Conservation (phyloP, 2,888 invertebrate species). For the Allygus modestus region DNA sequence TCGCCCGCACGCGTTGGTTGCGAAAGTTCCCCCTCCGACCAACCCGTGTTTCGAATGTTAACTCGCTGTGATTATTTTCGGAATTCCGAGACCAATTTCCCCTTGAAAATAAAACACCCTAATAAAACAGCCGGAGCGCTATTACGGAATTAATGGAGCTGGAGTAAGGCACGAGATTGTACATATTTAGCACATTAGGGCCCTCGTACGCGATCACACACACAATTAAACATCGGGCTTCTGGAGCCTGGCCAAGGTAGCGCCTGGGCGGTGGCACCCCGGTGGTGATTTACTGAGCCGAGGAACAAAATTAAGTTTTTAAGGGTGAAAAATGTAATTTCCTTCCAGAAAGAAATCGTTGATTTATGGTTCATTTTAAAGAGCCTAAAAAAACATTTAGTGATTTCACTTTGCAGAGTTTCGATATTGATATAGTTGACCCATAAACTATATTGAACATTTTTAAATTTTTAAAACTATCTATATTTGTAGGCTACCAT, state of each 20-base stretch:
- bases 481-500: no score
- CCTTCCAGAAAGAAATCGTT: no score
- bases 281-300: not conserved
- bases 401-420: no score
- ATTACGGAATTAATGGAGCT: conserved; percentile 36
- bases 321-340: not conserved
- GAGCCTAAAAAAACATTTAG: no score
- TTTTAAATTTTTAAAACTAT: no score
- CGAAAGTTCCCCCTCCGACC: not conserved
- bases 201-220: conserved; percentile 38
- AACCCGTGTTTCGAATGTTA: conserved; percentile 40
- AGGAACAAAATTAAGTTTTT: not conserved
- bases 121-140: conserved; percentile 54
- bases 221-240: conserved; percentile 8
- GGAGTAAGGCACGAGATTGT: not conserved
- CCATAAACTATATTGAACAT: no score
- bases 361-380: no score
- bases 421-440: no score
- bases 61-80: conserved; percentile 41
- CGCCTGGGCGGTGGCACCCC: not conserved
- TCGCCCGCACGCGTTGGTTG: not conserved
- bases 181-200: conserved; percentile 56
- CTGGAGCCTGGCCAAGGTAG: conserved; percentile 26
- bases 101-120: conserved; percentile 52
- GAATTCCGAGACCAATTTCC: conserved; percentile 46